Conservation (phyloP, 2,888 invertebrate species). For the Calliphora vomitoria region DNA sequence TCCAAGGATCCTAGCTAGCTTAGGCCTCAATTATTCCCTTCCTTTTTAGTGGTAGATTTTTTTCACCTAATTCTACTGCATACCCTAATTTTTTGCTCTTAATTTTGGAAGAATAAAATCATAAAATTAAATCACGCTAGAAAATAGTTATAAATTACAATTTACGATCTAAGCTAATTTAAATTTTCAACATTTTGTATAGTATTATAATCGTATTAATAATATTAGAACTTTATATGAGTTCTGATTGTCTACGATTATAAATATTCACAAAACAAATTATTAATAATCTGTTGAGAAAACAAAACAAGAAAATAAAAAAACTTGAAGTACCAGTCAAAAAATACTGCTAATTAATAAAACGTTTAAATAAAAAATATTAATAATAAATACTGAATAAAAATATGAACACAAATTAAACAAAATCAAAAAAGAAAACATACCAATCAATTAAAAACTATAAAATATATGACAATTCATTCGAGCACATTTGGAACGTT, state of each 20-base stretch:
- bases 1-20: no score
- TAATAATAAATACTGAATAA: not conserved
- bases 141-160: constrained; percentile 1
- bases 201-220: not conserved
- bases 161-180: not conserved
- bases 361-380: not conserved
- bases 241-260: not conserved
- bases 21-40: no score
- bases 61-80: no score
- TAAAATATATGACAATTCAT: not conserved
- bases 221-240: not conserved
- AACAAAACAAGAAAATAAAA: not conserved
- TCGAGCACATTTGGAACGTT: not conserved
- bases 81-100: not conserved
- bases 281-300: not conserved
- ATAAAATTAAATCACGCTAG: not conserved
- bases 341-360: not conserved
- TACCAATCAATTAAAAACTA: not conserved
- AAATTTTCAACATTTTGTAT: not conserved
- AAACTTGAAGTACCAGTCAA: not conserved
- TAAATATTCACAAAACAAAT: not conserved
- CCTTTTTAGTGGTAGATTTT: no score
- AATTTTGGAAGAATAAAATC: not conserved
- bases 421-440: not conserved
- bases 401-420: not conserved